phyloP scores from a whole-genome alignment of 1,140 invertebrate species.

The Zaprionus nigranus region DNA sequence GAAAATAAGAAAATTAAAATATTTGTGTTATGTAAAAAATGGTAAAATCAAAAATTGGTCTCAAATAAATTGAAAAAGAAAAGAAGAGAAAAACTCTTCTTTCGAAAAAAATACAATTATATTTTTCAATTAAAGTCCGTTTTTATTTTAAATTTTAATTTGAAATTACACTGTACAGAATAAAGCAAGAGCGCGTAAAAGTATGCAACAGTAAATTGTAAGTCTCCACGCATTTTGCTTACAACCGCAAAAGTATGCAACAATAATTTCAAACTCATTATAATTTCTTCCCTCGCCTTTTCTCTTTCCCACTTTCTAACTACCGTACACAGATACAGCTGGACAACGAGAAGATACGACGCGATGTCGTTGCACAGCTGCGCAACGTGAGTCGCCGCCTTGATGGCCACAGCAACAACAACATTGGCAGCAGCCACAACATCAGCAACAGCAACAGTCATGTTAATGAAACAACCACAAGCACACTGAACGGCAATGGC shows the following conservation, averaged over 20 bases:
- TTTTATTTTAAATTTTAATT: too few species aligned
- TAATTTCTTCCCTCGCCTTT: neutral
- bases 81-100: too few species aligned
- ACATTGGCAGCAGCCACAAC: constrained; percentile 44
- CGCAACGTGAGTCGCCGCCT: constrained; percentile 70
- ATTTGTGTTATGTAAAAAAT: too few species aligned
- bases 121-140: too few species aligned
- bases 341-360: constrained; percentile 83
- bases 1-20: too few species aligned
- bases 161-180: too few species aligned
- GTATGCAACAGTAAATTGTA: neutral
- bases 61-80: too few species aligned
- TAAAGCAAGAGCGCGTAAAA: neutral
- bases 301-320: neutral
- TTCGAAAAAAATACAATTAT: too few species aligned
- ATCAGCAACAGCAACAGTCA: constrained; percentile 60
- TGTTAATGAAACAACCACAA: constrained; percentile 48
- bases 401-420: constrained; percentile 68
- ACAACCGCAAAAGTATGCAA: constrained; percentile 47
- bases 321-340: constrained; percentile 73
- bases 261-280: neutral
- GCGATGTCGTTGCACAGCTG: constrained; percentile 65
- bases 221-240: neutral
- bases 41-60: too few species aligned
- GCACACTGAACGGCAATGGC: constrained; percentile 51